Evolutionary conservation across 2,888 invertebrate genomes (phyloP), one percentile per base, ranked within the genome.

Genomic region (Salpingus planirostris): DNA sequence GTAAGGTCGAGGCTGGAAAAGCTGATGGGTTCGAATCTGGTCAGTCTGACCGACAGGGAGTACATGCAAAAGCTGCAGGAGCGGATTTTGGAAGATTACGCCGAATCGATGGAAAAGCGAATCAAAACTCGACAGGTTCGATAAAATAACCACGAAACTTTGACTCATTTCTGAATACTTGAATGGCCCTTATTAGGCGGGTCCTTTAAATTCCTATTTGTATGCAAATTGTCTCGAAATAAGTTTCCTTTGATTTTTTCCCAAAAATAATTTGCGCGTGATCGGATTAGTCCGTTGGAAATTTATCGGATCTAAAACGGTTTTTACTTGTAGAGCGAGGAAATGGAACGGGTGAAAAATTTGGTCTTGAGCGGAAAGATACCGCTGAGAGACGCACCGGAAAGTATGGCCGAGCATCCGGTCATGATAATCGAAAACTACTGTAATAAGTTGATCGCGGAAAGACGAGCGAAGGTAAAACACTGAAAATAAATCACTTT

Each of bases 1-100:
- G 74, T 78, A 36, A 71, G 74, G 33, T 71, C 75, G 26, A 71
- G 76, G 12, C 63, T 81, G 51, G 80, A 81, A 62, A 73, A 73
- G 61, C 69, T 79, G 40, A 80, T 80, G 80, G 80, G 79, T 30
- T 73, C 73, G 13, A 78, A 77, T 59, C 64, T 78, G 49, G 77
- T 80, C 31, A 69, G 70, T 46, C 67, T 81, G 36, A 80, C 79
- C 2, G 80, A 80, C 60, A 69, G 78, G 47, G 66, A 65, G 39
- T 81, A 76, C 62, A 80, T 83, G 79, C 71, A 69, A 39, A 70
- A 70, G 13, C 66, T 81, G 30, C 75, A 79, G 54, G 69, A 74
- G 22, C 64, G 74, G 26, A 74, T 81, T 43, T 66, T 74, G 18
- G 72, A 71, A 24, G 78, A 79, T 49, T 77, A 77, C 51, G 74